Evolutionary conservation across 1,140 invertebrate species (phyloP).

Genomic region (Aphaenogaster rudis): DNA sequence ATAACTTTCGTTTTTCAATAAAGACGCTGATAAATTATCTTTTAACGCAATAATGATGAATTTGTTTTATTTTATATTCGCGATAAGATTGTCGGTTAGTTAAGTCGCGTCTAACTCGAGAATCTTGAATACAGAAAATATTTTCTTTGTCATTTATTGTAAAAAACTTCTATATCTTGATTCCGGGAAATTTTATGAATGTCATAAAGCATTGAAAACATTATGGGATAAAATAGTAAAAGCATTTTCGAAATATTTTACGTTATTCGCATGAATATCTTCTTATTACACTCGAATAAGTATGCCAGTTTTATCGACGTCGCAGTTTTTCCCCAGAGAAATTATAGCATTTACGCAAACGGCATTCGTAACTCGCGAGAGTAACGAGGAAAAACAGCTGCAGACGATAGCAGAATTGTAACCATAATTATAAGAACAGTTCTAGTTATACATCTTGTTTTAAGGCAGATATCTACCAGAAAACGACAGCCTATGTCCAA

Average conservation of each 20-base stretch:
- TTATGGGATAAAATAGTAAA: neutral
- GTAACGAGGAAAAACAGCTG: slow-evolving; percentile 15
- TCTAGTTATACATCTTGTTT: neutral
- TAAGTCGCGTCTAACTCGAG: neutral
- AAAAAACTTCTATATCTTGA: neutral
- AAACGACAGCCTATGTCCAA: neutral
- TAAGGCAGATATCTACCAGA: neutral
- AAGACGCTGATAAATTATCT: slow-evolving; percentile 46
- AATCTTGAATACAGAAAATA: slow-evolving; percentile 27
- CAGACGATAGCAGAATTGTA: neutral
- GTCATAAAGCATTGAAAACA: neutral
- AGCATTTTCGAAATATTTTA: neutral
- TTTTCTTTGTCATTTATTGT: slow-evolving; percentile 17
- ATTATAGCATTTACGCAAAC: slow-evolving; percentile 36
- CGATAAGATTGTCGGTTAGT: slow-evolving; percentile 36
- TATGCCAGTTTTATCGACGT: neutral
- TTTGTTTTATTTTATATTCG: slow-evolving; percentile 7
- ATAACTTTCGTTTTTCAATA: slow-evolving; percentile 15
- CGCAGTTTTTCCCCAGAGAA: slow-evolving; percentile 18
- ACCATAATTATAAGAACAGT: neutral
- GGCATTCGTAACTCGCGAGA: slow-evolving; percentile 4
- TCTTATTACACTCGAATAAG: neutral
- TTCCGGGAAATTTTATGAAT: slow-evolving; percentile 9
- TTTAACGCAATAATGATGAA: slow-evolving; percentile 22
- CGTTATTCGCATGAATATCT: neutral